These are phyloP conservation scores for Platycnemis pennipes DNA, from an alignment of 2,888 invertebrate species.

Conservation along the genomic window DNA sequence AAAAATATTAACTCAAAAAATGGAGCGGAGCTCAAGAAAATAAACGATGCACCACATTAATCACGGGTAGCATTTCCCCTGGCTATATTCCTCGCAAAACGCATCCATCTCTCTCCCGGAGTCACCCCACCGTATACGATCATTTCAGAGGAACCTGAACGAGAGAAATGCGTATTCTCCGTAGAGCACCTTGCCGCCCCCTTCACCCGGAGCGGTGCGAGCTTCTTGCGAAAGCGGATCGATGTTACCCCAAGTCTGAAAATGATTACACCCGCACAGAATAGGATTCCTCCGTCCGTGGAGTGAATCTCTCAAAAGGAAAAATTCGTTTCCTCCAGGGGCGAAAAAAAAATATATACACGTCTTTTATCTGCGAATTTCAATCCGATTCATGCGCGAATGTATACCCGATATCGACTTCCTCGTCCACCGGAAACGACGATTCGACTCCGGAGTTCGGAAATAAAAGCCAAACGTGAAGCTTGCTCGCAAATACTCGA, in stretches of 20 bases:
- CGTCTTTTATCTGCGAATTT: neutral
- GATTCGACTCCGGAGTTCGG: neutral
- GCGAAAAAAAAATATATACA: neutral
- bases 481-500: neutral
- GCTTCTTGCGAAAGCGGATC: conserved; percentile 1
- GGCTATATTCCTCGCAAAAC: neutral
- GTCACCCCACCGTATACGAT: conserved; percentile 3
- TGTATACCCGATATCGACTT: neutral
- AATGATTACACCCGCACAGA: conserved; percentile 12
- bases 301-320: neutral
- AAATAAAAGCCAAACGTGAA: neutral
- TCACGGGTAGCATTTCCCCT: conserved; percentile 1
- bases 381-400: neutral
- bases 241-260: neutral
- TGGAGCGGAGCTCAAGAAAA: neutral
- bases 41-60: conserved; percentile 31
- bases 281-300: conserved; percentile 14
- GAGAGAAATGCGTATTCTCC: conserved; percentile 26
- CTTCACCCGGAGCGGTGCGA: neutral
- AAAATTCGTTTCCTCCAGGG: neutral
- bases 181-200: neutral
- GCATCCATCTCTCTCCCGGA: neutral
- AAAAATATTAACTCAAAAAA: neutral
- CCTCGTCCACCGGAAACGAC: neutral
- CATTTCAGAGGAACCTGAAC: conserved; percentile 27